phyloP scores from a whole-genome alignment of 2,797 vertebrate genomes.

The Spinibarbus caldwelli region DNA sequence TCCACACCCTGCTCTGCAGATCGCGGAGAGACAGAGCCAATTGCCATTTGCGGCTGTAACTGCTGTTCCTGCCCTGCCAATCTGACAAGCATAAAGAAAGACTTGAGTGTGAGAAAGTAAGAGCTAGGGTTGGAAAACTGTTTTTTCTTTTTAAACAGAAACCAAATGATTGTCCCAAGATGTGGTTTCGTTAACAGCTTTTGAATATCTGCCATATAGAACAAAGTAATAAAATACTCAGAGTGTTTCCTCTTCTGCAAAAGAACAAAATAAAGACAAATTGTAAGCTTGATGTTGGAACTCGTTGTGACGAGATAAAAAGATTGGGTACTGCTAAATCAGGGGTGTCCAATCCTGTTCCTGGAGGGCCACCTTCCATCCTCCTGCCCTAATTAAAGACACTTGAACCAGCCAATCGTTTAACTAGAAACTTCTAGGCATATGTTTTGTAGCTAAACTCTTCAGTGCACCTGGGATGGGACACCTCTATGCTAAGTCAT shows the following conservation, averaged over 20 bases:
- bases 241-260: background rate
- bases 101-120: background rate
- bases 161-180: background rate
- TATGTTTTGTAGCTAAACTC: background rate
- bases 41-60: constrained; percentile 79
- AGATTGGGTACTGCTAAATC: background rate
- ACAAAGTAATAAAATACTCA: background rate
- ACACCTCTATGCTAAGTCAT: background rate
- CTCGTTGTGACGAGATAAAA: background rate
- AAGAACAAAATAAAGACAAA: background rate
- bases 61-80: constrained; percentile 89
- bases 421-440: background rate
- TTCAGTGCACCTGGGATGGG: background rate
- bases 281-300: background rate
- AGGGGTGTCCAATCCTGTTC: background rate
- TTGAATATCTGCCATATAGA: constrained; percentile 7
- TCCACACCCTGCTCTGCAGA: constrained; percentile 84
- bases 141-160: background rate
- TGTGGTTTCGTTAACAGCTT: background rate
- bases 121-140: background rate
- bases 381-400: background rate
- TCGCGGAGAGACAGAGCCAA: constrained; percentile 78
- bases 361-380: background rate
- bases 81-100: constrained; percentile 67
- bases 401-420: background rate